Percentiles rank a stretch among this genome's conserved stretches.
Evolutionary conservation across 2,888 invertebrate species (phyloP).

Genomic region (Lacanobia wlatinum): DNA sequence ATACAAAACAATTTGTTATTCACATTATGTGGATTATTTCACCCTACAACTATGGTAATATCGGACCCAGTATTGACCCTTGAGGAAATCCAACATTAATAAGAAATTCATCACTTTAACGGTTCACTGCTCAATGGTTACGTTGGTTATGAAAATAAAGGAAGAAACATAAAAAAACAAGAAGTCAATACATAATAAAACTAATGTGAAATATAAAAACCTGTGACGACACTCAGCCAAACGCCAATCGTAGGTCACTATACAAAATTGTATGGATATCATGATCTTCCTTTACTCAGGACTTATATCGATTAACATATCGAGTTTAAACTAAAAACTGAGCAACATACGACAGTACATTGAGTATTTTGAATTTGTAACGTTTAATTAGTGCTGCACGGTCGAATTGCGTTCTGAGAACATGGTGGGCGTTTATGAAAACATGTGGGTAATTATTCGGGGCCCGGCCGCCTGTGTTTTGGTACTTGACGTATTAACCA

Average conservation of each 20-base stretch:
- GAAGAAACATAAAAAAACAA: background rate
- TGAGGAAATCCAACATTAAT: background rate
- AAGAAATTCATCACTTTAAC: background rate
- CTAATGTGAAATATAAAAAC: background rate
- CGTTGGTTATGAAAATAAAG: background rate
- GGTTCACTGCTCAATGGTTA: background rate
- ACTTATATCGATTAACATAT: background rate
- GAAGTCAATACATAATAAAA: background rate
- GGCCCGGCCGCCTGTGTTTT: slow-evolving; percentile 41
- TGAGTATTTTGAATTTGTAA: slow-evolving; percentile 58
- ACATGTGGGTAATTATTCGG: slow-evolving; percentile 61
- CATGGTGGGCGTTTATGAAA: slow-evolving; percentile 59
- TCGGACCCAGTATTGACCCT: background rate
- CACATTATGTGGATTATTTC: background rate
- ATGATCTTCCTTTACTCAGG: background rate
- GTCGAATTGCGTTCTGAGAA: slow-evolving; percentile 57
- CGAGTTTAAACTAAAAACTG: slow-evolving; percentile 13
- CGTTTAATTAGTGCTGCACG: slow-evolving; percentile 62
- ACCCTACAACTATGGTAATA: background rate
- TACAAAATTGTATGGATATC: background rate
- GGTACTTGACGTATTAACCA: slow-evolving; percentile 43
- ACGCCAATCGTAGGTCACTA: background rate
- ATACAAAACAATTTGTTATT: background rate
- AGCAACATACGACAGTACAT: slow-evolving; percentile 30
- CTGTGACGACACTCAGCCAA: background rate